Evolutionary conservation across 2,797 vertebrate species (phyloP).

Genomic region (Yasuhikotakia modesta): DNA sequence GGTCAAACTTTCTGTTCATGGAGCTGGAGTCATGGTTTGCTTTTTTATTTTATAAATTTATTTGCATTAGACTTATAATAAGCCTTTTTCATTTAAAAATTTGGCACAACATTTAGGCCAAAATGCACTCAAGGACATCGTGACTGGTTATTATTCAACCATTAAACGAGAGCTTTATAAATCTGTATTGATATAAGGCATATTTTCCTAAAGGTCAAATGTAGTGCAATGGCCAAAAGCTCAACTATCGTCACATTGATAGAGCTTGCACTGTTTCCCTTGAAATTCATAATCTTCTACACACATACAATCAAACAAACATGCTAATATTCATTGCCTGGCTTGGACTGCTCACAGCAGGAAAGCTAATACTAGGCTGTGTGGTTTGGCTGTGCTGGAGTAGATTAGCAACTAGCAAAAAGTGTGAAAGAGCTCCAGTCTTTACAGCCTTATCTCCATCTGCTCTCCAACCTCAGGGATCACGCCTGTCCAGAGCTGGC

Average conservation of each 20-base stretch:
- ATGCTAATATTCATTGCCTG: slow-evolving; percentile 59
- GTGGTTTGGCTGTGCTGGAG: slow-evolving; percentile 61
- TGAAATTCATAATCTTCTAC: slow-evolving; percentile 7
- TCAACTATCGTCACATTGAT: not conserved
- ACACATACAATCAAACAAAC: slow-evolving; percentile 60
- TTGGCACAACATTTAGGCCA: not conserved
- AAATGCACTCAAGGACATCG: slow-evolving; percentile 1
- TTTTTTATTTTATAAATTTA: slow-evolving; percentile 12
- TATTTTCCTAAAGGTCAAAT: slow-evolving; percentile 28
- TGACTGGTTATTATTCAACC: slow-evolving; percentile 1
- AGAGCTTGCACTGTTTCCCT: not conserved
- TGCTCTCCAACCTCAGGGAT: slow-evolving; percentile 41
- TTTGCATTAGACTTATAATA: slow-evolving; percentile 7
- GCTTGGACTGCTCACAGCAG: slow-evolving; percentile 57
- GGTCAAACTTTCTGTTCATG: slow-evolving; percentile 12
- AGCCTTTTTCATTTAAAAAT: not conserved
- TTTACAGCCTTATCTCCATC: slow-evolving; percentile 63
- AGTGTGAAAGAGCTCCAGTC: slow-evolving; percentile 67
- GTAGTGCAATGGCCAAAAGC: not conserved
- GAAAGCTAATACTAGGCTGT: slow-evolving; percentile 71
- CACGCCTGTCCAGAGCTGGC: slow-evolving; percentile 33
- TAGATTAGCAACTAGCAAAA: slow-evolving; percentile 62
- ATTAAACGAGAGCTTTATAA: not conserved
- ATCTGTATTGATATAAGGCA: slow-evolving; percentile 25
- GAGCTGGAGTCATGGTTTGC: not conserved